Conservation (phyloP, 2,797 vertebrate species). For the Spea hammondii region DNA sequence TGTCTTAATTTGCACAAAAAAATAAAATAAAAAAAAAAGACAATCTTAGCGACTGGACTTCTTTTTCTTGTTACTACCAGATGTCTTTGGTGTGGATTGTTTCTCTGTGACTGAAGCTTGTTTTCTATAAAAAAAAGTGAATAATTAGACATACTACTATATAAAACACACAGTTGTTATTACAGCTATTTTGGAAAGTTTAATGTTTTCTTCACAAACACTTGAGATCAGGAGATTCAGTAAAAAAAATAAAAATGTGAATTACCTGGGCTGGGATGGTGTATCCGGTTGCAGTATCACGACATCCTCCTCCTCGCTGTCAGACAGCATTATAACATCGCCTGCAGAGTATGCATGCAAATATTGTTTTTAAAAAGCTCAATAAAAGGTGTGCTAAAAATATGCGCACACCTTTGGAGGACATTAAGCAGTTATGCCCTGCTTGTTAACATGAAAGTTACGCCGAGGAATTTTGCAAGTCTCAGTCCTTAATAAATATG, state of each 20-base stretch:
- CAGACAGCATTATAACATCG: slow-evolving; percentile 82
- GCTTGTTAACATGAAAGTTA: too few relatives aligned
- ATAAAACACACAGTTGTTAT: not conserved
- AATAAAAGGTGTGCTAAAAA: too few relatives aligned
- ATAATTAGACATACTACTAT: not conserved
- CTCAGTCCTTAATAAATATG: not conserved
- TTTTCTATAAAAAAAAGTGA: not conserved
- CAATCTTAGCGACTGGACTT: slow-evolving; percentile 56
- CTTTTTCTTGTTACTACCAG: slow-evolving; percentile 70
- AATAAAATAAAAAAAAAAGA: too few relatives aligned
- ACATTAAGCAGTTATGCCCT: too few relatives aligned
- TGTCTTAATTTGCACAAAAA: not conserved
- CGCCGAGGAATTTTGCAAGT: too few relatives aligned
- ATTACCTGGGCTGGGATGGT: slow-evolving; percentile 64
- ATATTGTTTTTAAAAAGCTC: too few relatives aligned
- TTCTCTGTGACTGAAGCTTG: not conserved
- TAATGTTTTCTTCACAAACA: not conserved
- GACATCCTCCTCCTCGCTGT: slow-evolving; percentile 94
- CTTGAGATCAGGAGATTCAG: not conserved
- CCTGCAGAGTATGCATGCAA: slow-evolving; percentile 58
- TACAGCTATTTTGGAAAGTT: not conserved
- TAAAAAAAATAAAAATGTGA: too few relatives aligned
- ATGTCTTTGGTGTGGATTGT: slow-evolving; percentile 63
- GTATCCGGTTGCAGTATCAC: slow-evolving; percentile 80
- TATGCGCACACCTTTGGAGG: too few relatives aligned